A percentile compares a stretch with the other conserved stretches of the same genome.
These are phyloP conservation scores for Schizopygopsis malacanthus DNA, from an alignment of 2,797 vertebrate genomes.

Conservation along the genomic window DNA sequence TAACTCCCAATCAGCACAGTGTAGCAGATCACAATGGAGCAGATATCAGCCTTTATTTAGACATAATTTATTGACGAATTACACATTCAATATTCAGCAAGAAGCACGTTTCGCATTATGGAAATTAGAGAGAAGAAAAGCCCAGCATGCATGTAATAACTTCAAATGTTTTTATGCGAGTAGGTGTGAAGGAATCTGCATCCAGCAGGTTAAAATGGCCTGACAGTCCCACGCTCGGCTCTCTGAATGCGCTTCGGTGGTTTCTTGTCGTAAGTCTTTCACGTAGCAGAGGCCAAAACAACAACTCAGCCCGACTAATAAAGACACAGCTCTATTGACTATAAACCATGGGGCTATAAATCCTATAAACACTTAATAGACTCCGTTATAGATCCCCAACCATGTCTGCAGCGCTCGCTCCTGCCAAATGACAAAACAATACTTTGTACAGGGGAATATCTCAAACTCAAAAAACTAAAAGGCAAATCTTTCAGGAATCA, in stretches of 20 bases:
- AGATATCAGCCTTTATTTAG: not conserved
- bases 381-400: slow-evolving; percentile 32
- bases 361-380: slow-evolving; percentile 39
- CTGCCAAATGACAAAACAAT: slow-evolving; percentile 28
- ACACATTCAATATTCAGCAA: not conserved
- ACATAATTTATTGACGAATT: not conserved
- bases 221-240: not conserved
- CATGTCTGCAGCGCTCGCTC: not conserved
- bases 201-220: slow-evolving; percentile 17
- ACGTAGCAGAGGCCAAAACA: slow-evolving; percentile 37
- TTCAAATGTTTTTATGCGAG: not conserved
- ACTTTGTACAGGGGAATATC: not conserved
- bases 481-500: not conserved
- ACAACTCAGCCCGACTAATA: slow-evolving; percentile 40
- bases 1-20: not conserved
- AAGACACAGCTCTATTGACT: slow-evolving; percentile 47
- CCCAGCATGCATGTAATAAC: not conserved
- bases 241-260: not conserved
- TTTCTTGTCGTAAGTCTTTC: slow-evolving; percentile 27
- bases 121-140: not conserved
- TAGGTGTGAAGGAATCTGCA: slow-evolving; percentile 17
- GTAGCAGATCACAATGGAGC: not conserved
- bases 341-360: slow-evolving; percentile 35
- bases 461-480: not conserved
- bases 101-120: not conserved